These are phyloP conservation scores for Amblyraja radiata DNA, from an alignment of 2,797 vertebrate genomes.

Conservation along the genomic window DNA sequence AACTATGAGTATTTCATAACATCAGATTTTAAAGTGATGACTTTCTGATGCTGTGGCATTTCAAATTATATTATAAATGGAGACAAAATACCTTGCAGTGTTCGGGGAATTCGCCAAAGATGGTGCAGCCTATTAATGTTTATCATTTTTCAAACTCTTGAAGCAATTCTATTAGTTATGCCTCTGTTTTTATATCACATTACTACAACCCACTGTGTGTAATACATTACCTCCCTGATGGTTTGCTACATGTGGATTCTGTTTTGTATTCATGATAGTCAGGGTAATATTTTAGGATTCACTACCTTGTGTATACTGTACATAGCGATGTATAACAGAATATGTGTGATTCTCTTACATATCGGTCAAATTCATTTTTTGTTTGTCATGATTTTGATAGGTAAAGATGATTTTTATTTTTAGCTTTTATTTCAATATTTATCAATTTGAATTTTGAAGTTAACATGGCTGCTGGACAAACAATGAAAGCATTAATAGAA, in stretches of 20 bases:
- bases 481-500: no score
- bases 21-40: neutral
- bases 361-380: no score
- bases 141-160: neutral
- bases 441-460: no score
- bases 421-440: no score
- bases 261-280: neutral
- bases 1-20: neutral
- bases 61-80: neutral
- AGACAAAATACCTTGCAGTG: neutral
- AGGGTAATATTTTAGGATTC: neutral
- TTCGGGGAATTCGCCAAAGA: neutral
- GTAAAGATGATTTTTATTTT: no score
- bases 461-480: no score
- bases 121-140: neutral
- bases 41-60: neutral
- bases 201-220: neutral
- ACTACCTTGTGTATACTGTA: neutral
- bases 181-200: neutral
- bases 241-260: neutral
- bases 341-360: neutral
- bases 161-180: neutral
- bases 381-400: no score
- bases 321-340: neutral
- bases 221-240: neutral